These are phyloP conservation scores for Burhinus bistriatus DNA, from an alignment of 2,113 vertebrate genomes.

Conservation along the genomic window DNA sequence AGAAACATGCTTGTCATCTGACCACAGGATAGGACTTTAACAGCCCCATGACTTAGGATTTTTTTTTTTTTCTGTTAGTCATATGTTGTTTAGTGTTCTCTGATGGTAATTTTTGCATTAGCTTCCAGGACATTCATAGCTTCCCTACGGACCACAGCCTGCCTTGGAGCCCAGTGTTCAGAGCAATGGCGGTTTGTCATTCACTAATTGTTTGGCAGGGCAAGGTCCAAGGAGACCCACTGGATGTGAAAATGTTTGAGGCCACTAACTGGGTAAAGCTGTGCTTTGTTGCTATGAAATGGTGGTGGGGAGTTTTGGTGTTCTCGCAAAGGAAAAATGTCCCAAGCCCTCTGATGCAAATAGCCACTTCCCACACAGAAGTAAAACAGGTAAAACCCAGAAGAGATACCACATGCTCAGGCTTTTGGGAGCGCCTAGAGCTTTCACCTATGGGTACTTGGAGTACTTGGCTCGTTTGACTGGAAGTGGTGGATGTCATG, in stretches of 20 bases:
- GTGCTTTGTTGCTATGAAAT: background rate
- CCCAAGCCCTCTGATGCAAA: background rate
- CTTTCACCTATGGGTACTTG: background rate
- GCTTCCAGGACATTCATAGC: conserved; percentile 59
- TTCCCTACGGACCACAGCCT: background rate
- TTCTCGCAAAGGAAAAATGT: background rate
- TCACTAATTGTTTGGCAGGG: conserved; percentile 65
- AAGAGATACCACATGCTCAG: background rate
- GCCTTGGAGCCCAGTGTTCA: conserved; percentile 57
- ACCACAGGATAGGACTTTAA: background rate
- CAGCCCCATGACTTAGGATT: background rate
- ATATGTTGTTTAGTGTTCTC: background rate
- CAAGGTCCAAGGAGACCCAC: conserved; percentile 68
- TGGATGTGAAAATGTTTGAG: conserved; percentile 75
- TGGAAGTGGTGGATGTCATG: background rate
- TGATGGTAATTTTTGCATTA: background rate
- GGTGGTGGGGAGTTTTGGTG: background rate
- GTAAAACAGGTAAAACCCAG: background rate
- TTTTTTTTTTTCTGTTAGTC: background rate
- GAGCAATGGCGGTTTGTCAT: conserved; percentile 65
- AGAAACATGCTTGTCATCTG: background rate
- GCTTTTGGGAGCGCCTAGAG: background rate
- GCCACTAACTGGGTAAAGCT: conserved; percentile 69
- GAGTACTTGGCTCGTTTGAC: background rate
- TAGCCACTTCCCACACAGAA: background rate